Evolutionary conservation across 92 coral and sea anemone genomes (phyloP).

Genomic region (Desmophyllum pertusum): DNA sequence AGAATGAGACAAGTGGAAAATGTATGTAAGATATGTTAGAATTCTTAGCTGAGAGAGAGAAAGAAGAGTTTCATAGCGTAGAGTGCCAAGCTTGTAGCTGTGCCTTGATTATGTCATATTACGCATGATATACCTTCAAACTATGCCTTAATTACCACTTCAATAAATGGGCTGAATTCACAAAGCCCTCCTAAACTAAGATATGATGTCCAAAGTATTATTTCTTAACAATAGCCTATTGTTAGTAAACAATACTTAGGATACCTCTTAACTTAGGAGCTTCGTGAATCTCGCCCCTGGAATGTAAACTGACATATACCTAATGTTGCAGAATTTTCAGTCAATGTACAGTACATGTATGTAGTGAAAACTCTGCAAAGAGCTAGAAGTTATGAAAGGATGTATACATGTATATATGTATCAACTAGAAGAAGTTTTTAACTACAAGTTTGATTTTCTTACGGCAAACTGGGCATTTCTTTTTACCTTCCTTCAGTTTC

Average conservation of each 20-base stretch:
- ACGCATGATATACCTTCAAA: not conserved
- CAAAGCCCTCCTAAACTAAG: no score
- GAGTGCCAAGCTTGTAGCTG: not conserved
- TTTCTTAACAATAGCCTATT: no score
- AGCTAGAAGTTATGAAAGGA: not conserved
- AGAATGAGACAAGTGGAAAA: not conserved
- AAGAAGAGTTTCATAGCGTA: not conserved
- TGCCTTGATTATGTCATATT: not conserved
- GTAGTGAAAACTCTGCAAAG: not conserved
- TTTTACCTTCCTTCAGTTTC: constrained; percentile 80
- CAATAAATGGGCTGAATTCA: no score
- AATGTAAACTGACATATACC: not conserved
- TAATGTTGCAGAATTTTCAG: not conserved
- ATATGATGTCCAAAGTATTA: no score
- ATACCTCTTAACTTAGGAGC: no score
- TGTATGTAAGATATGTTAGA: not conserved
- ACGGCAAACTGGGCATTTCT: constrained; percentile 94
- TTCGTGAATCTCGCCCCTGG: no score
- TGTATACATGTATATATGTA: no score
- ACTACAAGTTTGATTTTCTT: constrained; percentile 83
- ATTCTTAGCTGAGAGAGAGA: not conserved
- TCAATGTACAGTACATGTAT: not conserved
- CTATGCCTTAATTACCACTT: no score
- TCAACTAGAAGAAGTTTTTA: constrained; percentile 81
- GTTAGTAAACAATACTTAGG: no score